A percentile compares a stretch with the other conserved stretches of the same genome.
phyloP scores from a whole-genome alignment of 2,797 vertebrate genomes.

The Scarus forsteni region DNA sequence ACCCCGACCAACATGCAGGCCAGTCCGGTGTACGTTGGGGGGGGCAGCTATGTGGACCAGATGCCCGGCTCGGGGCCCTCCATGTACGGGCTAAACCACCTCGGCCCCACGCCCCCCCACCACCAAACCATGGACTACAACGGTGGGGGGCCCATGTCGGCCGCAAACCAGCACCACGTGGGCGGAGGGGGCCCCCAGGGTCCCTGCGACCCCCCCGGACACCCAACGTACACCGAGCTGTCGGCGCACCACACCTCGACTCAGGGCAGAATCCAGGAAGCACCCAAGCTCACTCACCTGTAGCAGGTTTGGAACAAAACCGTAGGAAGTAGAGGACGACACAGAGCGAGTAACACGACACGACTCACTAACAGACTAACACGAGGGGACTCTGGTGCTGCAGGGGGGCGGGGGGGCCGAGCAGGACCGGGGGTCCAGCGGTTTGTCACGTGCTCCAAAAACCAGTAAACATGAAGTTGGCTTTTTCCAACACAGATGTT shows the following conservation, averaged over 20 bases:
- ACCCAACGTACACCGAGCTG: conserved; percentile 93
- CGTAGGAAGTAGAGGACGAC: conserved; percentile 62
- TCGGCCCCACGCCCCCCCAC: conserved; percentile 91
- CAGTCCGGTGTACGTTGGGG: conserved; percentile 94
- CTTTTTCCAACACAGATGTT: background rate
- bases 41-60: conserved; percentile 92
- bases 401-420: conserved; percentile 24
- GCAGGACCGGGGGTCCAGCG: conserved; percentile 48
- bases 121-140: conserved; percentile 95
- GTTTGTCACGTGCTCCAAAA: conserved; percentile 46
- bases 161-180: conserved; percentile 92
- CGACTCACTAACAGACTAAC: conserved; percentile 67
- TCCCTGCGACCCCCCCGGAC: conserved; percentile 90
- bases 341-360: conserved; percentile 52
- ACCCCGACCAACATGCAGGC: conserved; percentile 88
- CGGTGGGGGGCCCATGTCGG: conserved; percentile 86
- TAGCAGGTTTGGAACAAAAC: conserved; percentile 86
- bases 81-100: conserved; percentile 96
- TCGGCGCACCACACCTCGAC: conserved; percentile 93
- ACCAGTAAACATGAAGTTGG: background rate
- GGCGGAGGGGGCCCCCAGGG: conserved; percentile 79
- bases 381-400: conserved; percentile 54
- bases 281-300: conserved; percentile 99
- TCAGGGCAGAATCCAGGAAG: conserved; percentile 99
- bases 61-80: conserved; percentile 92